Percentiles rank a stretch among this genome's conserved stretches.
Conservation (phyloP, 2,888 invertebrate genomes). For the Callyntrura guangdongensis region DNA sequence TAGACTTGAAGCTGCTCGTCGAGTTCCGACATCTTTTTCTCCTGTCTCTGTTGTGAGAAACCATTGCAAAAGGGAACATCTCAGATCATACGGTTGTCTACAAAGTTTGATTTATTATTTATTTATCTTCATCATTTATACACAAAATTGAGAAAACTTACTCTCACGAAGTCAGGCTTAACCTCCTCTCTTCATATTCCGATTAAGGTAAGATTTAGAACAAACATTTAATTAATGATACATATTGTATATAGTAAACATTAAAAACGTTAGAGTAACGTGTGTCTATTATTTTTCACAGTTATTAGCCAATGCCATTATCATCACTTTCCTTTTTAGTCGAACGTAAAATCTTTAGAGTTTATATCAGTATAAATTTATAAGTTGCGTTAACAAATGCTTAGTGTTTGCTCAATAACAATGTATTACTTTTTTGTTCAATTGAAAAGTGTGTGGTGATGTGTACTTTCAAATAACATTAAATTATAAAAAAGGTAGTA, state of each 20-base stretch:
- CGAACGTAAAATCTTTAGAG: conserved; percentile 56
- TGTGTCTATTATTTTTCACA: conserved; percentile 44
- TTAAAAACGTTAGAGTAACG: background rate
- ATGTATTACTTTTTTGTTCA: conserved; percentile 38
- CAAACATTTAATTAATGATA: conserved; percentile 59
- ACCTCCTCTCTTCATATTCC: conserved; percentile 76
- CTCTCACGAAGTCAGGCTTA: conserved; percentile 81
- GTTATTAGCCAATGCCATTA: conserved; percentile 68
- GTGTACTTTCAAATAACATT: conserved; percentile 27
- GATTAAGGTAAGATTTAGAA: conserved; percentile 44
- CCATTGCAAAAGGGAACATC: background rate
- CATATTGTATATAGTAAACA: conserved; percentile 17
- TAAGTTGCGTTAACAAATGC: conserved; percentile 50
- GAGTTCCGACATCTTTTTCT: conserved; percentile 77
- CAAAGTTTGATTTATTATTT: background rate
- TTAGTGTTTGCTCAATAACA: conserved; percentile 35
- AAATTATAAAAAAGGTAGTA: conserved; percentile 1
- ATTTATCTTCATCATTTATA: too few species aligned
- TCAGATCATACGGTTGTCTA: background rate
- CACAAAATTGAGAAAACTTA: conserved; percentile 57
- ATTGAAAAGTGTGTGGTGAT: conserved; percentile 16
- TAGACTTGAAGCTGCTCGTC: conserved; percentile 80
- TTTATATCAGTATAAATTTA: background rate
- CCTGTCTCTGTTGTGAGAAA: conserved; percentile 72
- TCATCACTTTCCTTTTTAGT: conserved; percentile 67